phyloP scores from a whole-genome alignment of 2,113 vertebrate species.

The Tyrannus savana region DNA sequence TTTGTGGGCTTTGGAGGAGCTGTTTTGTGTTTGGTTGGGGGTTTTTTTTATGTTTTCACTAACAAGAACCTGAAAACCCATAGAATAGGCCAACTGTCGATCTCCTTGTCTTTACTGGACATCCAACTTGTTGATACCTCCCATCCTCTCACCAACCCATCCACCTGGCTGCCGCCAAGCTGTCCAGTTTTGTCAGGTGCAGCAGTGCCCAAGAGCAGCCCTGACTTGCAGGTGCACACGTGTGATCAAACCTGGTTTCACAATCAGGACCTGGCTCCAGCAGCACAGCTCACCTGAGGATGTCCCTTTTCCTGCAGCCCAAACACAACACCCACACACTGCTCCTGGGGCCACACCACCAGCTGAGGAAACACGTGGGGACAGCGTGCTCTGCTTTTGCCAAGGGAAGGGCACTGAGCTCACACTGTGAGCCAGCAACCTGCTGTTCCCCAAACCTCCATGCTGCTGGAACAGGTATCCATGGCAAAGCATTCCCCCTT shows the following conservation, averaged over 20 bases:
- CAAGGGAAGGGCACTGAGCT: background rate
- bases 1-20: background rate
- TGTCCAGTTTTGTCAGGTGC: background rate
- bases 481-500: rapidly evolving
- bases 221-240: rapidly evolving
- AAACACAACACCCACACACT: background rate
- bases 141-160: background rate
- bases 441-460: background rate
- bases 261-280: background rate
- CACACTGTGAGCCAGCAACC: rapidly evolving
- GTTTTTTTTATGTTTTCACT: background rate
- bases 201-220: rapidly evolving
- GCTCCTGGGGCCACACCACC: rapidly evolving
- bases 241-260: background rate
- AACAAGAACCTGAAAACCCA: background rate
- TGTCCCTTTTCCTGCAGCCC: background rate
- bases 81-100: background rate
- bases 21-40: background rate
- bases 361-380: rapidly evolving
- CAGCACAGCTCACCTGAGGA: background rate
- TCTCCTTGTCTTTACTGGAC: background rate
- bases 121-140: rapidly evolving
- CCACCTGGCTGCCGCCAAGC: background rate
- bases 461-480: background rate
- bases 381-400: background rate